A percentile compares a stretch with the other conserved stretches of the same genome.
Conservation (phyloP, 1,140 invertebrate genomes). For the Ips typographus region DNA sequence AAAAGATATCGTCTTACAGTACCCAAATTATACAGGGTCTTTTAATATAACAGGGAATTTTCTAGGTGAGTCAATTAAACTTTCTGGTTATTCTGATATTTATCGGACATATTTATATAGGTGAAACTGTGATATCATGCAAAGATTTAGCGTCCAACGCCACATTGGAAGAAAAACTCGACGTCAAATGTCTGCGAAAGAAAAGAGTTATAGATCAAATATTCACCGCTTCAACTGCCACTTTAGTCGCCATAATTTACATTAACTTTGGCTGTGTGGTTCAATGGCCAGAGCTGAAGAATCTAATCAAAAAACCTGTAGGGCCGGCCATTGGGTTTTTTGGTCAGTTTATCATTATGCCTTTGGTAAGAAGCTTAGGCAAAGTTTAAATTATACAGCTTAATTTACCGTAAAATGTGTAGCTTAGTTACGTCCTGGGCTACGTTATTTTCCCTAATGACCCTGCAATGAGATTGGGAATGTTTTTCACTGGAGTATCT, state of each 20-base stretch:
- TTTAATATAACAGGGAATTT: constrained; percentile 64
- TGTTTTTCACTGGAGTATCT: constrained; percentile 89
- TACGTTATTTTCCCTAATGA: constrained; percentile 70
- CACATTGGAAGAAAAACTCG: constrained; percentile 9
- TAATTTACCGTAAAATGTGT: background rate
- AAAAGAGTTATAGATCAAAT: constrained; percentile 68
- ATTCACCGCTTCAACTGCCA: constrained; percentile 76
- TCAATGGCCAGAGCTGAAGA: constrained; percentile 71
- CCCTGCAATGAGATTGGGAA: constrained; percentile 74
- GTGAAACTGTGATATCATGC: background rate
- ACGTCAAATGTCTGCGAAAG: constrained; percentile 64
- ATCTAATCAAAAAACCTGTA: constrained; percentile 72
- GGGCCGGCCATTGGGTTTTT: constrained; percentile 81
- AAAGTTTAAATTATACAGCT: background rate
- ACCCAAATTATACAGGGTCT: constrained; percentile 11
- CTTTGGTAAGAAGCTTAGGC: constrained; percentile 65
- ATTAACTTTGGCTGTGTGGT: constrained; percentile 94
- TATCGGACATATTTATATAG: background rate
- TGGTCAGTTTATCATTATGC: constrained; percentile 88
- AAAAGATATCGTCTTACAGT: constrained; percentile 8
- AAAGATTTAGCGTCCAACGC: background rate
- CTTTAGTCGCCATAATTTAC: constrained; percentile 75
- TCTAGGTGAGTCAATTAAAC: constrained; percentile 55
- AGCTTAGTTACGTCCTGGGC: constrained; percentile 78
- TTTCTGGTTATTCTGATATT: constrained; percentile 19